phyloP scores from a whole-genome alignment of 64 coral and sea anemone species.

The Catalaphyllia jardinei region DNA sequence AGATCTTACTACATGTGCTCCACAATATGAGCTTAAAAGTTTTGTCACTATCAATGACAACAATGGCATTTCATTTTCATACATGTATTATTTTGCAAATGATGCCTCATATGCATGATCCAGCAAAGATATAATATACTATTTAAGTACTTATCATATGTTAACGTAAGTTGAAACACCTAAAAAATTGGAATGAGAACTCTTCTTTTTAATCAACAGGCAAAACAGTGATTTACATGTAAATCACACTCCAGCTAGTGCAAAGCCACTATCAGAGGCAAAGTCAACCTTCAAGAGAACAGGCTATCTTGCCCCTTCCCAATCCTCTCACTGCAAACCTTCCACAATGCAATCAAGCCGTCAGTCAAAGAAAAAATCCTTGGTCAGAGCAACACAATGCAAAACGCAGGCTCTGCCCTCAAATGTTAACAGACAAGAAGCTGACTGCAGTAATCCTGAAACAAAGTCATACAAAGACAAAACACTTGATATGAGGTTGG shows the following conservation, averaged over 20 bases:
- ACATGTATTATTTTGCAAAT: too few species aligned
- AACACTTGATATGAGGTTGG: conserved; percentile 29
- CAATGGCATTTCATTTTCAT: too few species aligned
- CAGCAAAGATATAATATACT: too few species aligned
- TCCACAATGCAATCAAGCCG: not conserved
- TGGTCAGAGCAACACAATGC: not conserved
- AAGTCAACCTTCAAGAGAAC: conserved; percentile 23
- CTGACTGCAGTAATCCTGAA: not conserved
- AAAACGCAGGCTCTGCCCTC: not conserved
- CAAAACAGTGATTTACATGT: not conserved
- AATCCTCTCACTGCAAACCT: not conserved
- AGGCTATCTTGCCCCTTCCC: not conserved
- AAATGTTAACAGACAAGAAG: too few species aligned
- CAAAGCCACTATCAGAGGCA: not conserved
- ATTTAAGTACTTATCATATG: too few species aligned
- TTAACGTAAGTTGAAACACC: too few species aligned
- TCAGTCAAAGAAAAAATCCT: not conserved
- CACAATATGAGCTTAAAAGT: too few species aligned
- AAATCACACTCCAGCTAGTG: conserved; percentile 1
- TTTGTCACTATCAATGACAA: too few species aligned
- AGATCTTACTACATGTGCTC: too few species aligned
- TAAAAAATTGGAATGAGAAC: too few species aligned
- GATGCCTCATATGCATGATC: too few species aligned
- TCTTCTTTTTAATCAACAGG: not conserved
- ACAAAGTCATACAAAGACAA: conserved; percentile 1